phyloP scores from a whole-genome alignment of 2,888 invertebrate genomes.

The Coecobrya sp. region DNA sequence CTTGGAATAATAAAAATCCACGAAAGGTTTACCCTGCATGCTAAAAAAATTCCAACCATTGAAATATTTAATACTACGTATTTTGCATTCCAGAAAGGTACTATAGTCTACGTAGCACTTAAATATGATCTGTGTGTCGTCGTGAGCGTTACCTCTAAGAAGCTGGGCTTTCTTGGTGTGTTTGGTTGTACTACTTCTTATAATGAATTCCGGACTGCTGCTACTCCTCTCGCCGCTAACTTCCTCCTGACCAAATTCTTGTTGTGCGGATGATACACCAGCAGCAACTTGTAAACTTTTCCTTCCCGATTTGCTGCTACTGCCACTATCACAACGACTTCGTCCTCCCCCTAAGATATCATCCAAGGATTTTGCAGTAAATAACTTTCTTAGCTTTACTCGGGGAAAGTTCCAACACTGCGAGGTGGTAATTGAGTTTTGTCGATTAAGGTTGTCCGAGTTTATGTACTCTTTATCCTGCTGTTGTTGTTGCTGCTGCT shows the following conservation, averaged over 20 bases:
- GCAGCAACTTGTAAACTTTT: constrained; percentile 68
- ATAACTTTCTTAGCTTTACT: constrained; percentile 85
- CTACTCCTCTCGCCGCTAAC: constrained; percentile 69
- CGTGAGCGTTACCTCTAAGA: constrained; percentile 49
- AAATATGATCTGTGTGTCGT: background rate
- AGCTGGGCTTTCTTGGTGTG: constrained; percentile 74
- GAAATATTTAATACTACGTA: no score
- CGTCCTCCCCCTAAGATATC: constrained; percentile 84
- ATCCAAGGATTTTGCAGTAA: constrained; percentile 86
- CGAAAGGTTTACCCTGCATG: no score
- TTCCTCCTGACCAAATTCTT: constrained; percentile 57
- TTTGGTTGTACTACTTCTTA: background rate
- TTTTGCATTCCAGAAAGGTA: background rate
- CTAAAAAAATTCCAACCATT: no score
- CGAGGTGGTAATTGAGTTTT: constrained; percentile 75
- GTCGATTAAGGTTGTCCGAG: constrained; percentile 77
- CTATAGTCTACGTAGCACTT: background rate
- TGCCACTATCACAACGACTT: constrained; percentile 40
- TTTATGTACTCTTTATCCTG: constrained; percentile 12
- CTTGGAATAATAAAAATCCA: no score
- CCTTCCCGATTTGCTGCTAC: constrained; percentile 44
- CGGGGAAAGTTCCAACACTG: constrained; percentile 86
- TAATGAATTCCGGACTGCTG: constrained; percentile 70
- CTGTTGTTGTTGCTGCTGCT: background rate
- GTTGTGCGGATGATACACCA: constrained; percentile 44